Evolutionary conservation across 2,797 vertebrate genomes (phyloP).

Genomic region (Chiropotes sagulatus): DNA sequence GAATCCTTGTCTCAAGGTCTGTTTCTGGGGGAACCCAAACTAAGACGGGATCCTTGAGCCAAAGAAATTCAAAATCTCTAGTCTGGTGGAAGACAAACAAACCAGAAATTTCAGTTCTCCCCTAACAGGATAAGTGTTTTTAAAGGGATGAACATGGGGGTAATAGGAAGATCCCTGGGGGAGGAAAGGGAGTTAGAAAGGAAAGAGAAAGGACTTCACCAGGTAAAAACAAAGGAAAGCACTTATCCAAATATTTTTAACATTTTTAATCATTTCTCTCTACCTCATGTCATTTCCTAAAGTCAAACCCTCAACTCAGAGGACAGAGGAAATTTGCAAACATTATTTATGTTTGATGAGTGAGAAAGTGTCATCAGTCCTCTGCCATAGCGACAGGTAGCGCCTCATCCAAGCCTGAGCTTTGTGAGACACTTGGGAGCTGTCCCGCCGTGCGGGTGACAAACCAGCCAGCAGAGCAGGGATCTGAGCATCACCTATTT

Average conservation of each 20-base stretch:
- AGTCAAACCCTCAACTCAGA: constrained; percentile 45
- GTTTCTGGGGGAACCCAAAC: neutral
- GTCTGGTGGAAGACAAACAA: neutral
- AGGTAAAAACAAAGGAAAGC: neutral
- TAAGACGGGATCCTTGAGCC: neutral
- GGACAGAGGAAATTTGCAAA: constrained; percentile 62
- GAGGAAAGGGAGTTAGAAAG: neutral
- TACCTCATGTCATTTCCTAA: constrained; percentile 8
- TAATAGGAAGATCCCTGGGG: neutral
- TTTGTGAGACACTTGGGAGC: constrained; percentile 37
- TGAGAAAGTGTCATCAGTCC: constrained; percentile 45
- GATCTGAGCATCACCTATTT: constrained; percentile 47
- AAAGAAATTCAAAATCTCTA: neutral
- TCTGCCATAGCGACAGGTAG: constrained; percentile 20
- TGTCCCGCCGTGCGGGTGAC: constrained; percentile 28
- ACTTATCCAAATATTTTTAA: constrained; percentile 1
- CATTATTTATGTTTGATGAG: constrained; percentile 45
- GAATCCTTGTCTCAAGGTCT: neutral
- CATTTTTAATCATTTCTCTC: neutral
- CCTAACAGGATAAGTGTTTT: neutral
- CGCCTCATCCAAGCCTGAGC: constrained; percentile 62
- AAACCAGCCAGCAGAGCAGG: neutral
- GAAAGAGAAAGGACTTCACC: neutral
- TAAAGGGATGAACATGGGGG: neutral
- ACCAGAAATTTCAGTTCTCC: neutral